A percentile compares a stretch with the other conserved stretches of the same genome.
Conservation (phyloP, 2,797 vertebrate genomes). For the Pseudochirops cupreus region DNA sequence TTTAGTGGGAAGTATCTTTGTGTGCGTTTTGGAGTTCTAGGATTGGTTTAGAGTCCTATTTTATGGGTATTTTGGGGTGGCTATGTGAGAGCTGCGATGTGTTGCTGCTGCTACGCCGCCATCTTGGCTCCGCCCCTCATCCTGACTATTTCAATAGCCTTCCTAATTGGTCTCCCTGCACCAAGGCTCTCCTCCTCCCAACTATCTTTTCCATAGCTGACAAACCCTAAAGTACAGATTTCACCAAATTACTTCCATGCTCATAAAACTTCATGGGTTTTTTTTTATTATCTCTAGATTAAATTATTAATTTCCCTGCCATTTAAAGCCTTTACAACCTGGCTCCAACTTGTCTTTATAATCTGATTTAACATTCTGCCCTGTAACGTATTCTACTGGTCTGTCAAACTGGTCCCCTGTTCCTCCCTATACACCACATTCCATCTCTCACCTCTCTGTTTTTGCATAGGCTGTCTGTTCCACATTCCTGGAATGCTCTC, state of each 20-base stretch:
- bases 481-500: background rate
- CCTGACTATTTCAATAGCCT: too few species aligned
- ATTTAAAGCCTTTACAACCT: background rate
- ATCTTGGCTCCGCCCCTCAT: too few species aligned
- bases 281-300: background rate
- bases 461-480: background rate
- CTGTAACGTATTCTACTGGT: background rate
- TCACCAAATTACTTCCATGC: background rate
- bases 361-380: background rate
- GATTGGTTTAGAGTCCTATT: too few species aligned
- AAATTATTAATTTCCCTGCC: background rate
- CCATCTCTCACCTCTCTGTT: background rate
- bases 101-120: too few species aligned
- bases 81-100: too few species aligned
- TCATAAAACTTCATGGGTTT: background rate
- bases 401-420: background rate
- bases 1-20: too few species aligned
- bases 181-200: background rate
- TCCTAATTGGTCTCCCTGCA: background rate
- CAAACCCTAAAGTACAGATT: background rate
- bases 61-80: too few species aligned
- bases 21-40: too few species aligned
- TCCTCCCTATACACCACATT: background rate
- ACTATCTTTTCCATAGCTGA: background rate
- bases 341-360: background rate